These are phyloP conservation scores for Mungos mungo DNA, from an alignment of 2,113 vertebrate species.

Conservation along the genomic window DNA sequence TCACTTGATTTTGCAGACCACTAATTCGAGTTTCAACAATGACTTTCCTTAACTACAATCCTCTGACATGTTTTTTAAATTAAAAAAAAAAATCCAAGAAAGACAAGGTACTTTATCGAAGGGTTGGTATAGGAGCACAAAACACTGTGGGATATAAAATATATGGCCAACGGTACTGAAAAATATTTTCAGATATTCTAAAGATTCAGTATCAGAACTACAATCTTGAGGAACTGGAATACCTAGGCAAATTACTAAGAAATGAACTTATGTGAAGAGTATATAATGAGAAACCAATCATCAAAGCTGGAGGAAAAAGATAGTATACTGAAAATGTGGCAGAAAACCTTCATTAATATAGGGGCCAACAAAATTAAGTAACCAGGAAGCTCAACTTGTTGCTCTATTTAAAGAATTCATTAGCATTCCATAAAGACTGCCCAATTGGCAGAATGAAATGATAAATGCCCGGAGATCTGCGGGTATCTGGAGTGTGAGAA, in stretches of 20 bases:
- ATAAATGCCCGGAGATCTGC: not conserved
- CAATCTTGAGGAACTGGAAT: not conserved
- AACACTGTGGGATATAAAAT: constrained; percentile 8
- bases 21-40: not conserved
- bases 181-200: not conserved
- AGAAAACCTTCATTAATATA: not conserved
- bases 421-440: not conserved
- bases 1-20: not conserved
- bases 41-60: not conserved
- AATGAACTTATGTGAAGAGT: not conserved
- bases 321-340: not conserved
- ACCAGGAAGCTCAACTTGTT: not conserved
- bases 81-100: not conserved
- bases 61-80: not conserved
- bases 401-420: not conserved
- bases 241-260: not conserved
- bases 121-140: not conserved
- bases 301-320: not conserved
- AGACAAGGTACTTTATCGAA: not conserved
- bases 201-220: not conserved
- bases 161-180: not conserved
- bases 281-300: not conserved
- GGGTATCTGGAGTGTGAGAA: not conserved
- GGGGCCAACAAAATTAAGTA: not conserved
- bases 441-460: not conserved